Conservation (phyloP, 2,888 invertebrate genomes). For the Sinodicranocentrus sp. region DNA sequence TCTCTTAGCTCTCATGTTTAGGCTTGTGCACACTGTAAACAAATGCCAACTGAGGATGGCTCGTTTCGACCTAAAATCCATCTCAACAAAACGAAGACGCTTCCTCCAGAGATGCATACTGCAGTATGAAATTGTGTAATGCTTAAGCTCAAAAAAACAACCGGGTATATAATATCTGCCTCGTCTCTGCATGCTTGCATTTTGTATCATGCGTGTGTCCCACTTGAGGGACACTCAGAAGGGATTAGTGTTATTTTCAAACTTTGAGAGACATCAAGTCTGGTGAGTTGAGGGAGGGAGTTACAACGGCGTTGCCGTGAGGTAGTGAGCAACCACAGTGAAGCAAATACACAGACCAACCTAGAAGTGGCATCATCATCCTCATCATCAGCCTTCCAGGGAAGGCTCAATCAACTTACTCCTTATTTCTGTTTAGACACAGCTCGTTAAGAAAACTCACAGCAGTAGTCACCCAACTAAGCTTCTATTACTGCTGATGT, state of each 20-base stretch:
- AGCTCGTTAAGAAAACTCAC: conserved; percentile 57
- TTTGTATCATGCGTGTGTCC: conserved; percentile 33
- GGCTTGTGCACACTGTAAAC: not conserved
- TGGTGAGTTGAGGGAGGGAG: conserved; percentile 18
- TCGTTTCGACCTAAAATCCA: not conserved
- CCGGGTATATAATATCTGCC: no score
- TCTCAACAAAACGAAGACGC: not conserved
- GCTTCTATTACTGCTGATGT: conserved; percentile 42
- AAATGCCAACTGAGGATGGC: not conserved
- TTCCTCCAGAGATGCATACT: no score
- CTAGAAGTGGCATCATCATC: conserved; percentile 26
- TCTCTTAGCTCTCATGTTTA: not conserved
- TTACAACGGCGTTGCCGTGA: not conserved
- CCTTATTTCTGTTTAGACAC: conserved; percentile 50
- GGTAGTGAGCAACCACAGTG: not conserved
- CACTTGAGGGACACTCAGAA: conserved; percentile 62
- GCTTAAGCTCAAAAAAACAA: no score
- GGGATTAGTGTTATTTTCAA: conserved; percentile 62
- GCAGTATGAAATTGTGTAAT: no score
- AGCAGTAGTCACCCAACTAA: conserved; percentile 16
- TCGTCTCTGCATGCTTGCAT: not conserved
- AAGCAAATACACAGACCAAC: not conserved
- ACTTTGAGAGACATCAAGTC: conserved; percentile 48
- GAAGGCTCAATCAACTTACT: conserved; percentile 52
- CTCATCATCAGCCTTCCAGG: conserved; percentile 17